Base-by-base conservation (phyloP, 2,113 vertebrate genomes). In the Phyllostomus discolor region DNA sequence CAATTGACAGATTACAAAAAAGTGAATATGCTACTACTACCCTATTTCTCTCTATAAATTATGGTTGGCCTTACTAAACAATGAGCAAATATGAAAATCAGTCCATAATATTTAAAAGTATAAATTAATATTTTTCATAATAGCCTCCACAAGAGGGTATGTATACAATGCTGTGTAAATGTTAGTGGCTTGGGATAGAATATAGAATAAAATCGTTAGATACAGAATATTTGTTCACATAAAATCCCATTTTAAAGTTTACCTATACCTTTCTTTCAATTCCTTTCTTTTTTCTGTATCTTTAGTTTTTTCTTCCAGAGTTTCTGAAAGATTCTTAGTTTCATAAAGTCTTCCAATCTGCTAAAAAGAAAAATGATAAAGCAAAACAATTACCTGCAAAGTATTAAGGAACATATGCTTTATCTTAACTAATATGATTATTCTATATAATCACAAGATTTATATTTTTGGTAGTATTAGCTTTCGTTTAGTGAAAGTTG, bases 221-320 rank as follows among this genome's bases (percentile, higher is more conserved):
- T 70, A n/a, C 10, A 93, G 17, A 82, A 52, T 90, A 94, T 35
- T 14, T 89, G 33, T 90, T 87, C 19, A 94, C 69, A 86, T 90
- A 81, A 92, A 75, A 93, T 62, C 19, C 3, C 88, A 89, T 94
- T 94, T 94, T 95, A 88, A 97, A 95, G 5, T 69, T 50, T 97
- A 98, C 97, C 97, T 98, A 97, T 98, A 98, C 98, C 98, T 98
- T 98, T 98, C 97, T 97, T 98, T 97, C 83, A 97, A 97, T 19
- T 98, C 95, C 78, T 97, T 97, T 95, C 41, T 90, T 52, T 98
- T 98, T 95, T 98, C 98, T 67, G 62, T 31, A 94, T 91, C 96
- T 96, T 96, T 97, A 48, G 9, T 97, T 90, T 97, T 97, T 87
- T 92, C 96, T 96, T 98, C 97, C 81, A n/a, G 38, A 81, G 92